Conservation (phyloP, 64 coral and sea anemone species). For the Stylophora pistillata region DNA sequence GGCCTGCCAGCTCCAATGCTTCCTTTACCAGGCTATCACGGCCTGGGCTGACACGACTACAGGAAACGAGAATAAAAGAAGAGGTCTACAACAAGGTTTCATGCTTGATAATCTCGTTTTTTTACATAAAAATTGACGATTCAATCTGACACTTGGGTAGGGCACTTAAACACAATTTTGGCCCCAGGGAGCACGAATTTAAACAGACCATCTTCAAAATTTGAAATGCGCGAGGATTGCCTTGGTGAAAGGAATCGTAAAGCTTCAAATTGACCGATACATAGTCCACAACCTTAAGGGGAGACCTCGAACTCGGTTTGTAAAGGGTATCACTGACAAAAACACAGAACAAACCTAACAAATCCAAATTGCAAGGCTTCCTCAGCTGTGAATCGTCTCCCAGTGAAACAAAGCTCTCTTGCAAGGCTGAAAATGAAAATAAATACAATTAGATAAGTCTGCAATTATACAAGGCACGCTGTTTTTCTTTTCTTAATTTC, state of each 20-base stretch:
- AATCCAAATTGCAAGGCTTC: slow-evolving; percentile 92
- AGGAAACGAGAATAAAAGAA: background rate
- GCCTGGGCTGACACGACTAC: slow-evolving; percentile 82
- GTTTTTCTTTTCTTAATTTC: too few species aligned
- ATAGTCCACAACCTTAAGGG: too few species aligned
- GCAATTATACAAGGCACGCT: too few species aligned
- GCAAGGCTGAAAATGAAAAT: slow-evolving; percentile 60
- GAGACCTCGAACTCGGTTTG: background rate
- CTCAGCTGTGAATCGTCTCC: slow-evolving; percentile 76
- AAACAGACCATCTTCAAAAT: too few species aligned
- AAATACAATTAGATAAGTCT: background rate
- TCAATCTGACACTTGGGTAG: too few species aligned
- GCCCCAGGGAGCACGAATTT: too few species aligned
- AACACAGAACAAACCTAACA: slow-evolving; percentile 62
- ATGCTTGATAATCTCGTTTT: too few species aligned
- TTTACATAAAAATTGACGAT: too few species aligned
- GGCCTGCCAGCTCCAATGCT: slow-evolving; percentile 70
- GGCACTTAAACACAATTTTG: too few species aligned
- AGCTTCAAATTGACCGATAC: background rate
- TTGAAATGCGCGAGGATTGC: background rate
- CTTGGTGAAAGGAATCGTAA: background rate
- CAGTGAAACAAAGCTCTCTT: slow-evolving; percentile 90
- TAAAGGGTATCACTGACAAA: background rate
- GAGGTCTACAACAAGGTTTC: background rate
- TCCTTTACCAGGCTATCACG: slow-evolving; percentile 62